Percentiles rank a stretch among this genome's conserved stretches.
Conservation (phyloP, 2,797 vertebrate genomes). For the Anolis apletophallus region DNA sequence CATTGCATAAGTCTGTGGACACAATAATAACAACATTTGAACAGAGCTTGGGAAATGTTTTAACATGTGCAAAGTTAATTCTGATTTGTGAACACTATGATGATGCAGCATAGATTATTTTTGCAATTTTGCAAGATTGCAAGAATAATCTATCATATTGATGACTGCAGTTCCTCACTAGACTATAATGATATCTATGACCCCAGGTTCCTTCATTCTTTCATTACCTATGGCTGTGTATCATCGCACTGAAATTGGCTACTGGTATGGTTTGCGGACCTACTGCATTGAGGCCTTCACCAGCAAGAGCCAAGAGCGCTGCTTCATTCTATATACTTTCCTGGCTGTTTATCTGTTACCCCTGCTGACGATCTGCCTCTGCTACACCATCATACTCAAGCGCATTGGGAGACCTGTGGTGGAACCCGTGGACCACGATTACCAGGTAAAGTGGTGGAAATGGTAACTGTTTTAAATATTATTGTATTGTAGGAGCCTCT, state of each 20-base stretch:
- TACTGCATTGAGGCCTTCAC: slow-evolving; percentile 68
- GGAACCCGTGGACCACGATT: slow-evolving; percentile 61
- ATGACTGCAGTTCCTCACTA: background rate
- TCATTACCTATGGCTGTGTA: slow-evolving; percentile 65
- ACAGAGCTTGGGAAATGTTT: background rate
- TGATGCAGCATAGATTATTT: too few relatives aligned
- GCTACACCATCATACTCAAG: slow-evolving; percentile 66
- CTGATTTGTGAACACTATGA: background rate
- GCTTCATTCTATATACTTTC: slow-evolving; percentile 66
- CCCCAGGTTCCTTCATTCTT: slow-evolving; percentile 62
- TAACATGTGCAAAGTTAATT: background rate
- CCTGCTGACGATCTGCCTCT: slow-evolving; percentile 65
- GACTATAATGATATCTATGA: background rate
- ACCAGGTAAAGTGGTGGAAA: slow-evolving; percentile 53
- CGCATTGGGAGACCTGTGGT: slow-evolving; percentile 58
- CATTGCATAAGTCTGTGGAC: background rate
- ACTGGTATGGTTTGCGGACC: slow-evolving; percentile 69
- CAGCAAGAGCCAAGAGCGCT: slow-evolving; percentile 52
- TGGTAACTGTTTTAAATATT: background rate
- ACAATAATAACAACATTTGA: background rate
- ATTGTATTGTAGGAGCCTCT: too few relatives aligned
- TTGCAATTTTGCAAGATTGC: too few relatives aligned
- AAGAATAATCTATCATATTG: background rate
- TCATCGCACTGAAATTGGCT: slow-evolving; percentile 60
- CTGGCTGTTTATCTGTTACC: slow-evolving; percentile 66